These are phyloP conservation scores for Fulica atra DNA, from an alignment of 2,113 vertebrate species.

Conservation along the genomic window DNA sequence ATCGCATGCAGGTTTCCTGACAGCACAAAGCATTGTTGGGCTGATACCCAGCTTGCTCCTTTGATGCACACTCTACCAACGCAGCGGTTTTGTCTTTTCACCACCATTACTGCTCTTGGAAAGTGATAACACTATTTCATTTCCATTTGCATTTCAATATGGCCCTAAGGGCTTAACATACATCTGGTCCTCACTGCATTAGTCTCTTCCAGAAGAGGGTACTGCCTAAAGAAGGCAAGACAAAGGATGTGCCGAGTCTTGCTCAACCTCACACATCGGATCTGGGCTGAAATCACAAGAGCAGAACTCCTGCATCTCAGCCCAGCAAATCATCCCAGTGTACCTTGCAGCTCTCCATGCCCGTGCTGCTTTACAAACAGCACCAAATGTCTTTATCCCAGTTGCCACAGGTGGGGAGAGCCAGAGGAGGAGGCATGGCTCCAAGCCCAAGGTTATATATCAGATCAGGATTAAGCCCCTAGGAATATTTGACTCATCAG, in stretches of 20 bases:
- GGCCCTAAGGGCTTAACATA: constrained; percentile 42
- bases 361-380: not conserved
- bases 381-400: not conserved
- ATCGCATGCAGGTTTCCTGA: constrained; percentile 40
- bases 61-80: not conserved
- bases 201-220: not conserved
- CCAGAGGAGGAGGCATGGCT: not conserved
- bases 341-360: not conserved
- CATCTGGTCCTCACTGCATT: constrained; percentile 5
- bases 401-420: not conserved
- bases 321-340: accelerated
- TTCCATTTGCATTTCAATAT: constrained; percentile 49
- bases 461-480: not conserved
- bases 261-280: not conserved
- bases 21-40: not conserved
- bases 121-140: not conserved
- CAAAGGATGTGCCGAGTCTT: not conserved
- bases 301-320: not conserved
- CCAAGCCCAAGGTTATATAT: not conserved
- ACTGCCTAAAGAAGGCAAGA: not conserved
- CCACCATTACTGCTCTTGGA: not conserved
- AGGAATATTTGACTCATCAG: not conserved
- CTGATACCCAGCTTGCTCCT: not conserved
- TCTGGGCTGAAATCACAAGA: not conserved
- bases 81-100: not conserved